Conservation (phyloP, 1,140 invertebrate species). For the Drosophila bocqueti region DNA sequence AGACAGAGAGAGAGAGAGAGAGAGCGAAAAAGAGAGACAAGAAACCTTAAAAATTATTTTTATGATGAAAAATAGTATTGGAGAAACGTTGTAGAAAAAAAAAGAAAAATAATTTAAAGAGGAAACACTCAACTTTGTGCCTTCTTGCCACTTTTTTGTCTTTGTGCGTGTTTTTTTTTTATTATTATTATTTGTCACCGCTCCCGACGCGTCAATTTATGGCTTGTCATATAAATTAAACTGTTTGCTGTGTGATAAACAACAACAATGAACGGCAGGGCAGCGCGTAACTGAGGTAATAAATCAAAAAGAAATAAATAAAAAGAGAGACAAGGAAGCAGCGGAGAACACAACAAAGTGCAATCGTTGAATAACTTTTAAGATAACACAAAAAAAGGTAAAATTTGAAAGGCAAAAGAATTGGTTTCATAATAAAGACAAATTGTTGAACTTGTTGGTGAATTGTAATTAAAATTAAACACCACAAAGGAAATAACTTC, state of each 20-base stretch:
- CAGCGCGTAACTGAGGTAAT: conserved; percentile 34
- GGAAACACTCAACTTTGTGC: conserved; percentile 9
- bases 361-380: conserved; percentile 13
- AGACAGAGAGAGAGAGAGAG: no score
- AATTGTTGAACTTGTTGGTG: conserved; percentile 4
- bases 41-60: conserved; percentile 10
- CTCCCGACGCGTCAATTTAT: conserved; percentile 63
- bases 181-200: conserved; percentile 31
- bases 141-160: neutral
- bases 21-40: neutral
- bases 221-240: conserved; percentile 78
- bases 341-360: conserved; percentile 29
- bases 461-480: neutral
- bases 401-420: conserved; percentile 9
- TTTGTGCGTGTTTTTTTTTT: neutral
- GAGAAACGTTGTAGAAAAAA: neutral
- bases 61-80: conserved; percentile 26
- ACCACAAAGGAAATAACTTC: neutral
- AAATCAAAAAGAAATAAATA: conserved; percentile 26
- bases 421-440: conserved; percentile 14
- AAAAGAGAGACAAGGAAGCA: conserved; percentile 9
- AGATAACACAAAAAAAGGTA: conserved; percentile 10
- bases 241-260: conserved; percentile 63
- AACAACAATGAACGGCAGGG: conserved; percentile 51
- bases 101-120: conserved; percentile 6